Conservation (phyloP, 2,888 invertebrate species). For the Parthenolecanium corni region DNA sequence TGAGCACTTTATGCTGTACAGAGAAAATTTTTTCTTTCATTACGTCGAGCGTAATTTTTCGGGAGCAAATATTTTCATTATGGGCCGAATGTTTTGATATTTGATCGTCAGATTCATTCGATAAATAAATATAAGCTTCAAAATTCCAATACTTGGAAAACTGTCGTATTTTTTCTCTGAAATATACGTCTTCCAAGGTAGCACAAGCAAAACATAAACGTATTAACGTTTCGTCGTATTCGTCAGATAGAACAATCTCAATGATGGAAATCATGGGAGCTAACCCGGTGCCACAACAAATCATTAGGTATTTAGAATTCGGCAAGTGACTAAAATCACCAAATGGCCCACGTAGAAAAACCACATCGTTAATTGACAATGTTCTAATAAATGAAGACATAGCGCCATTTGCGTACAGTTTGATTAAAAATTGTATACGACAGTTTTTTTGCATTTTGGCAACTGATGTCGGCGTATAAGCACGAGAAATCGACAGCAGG, state of each 20-base stretch:
- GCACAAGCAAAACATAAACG: conserved; percentile 52
- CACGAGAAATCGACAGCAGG: conserved; percentile 39
- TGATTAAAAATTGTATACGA: conserved; percentile 50
- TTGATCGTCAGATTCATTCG: conserved; percentile 10
- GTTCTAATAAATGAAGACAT: conserved; percentile 46
- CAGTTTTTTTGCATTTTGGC: conserved; percentile 32
- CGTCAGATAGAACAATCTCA: conserved; percentile 49
- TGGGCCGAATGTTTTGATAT: neutral
- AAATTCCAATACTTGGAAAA: conserved; percentile 63
- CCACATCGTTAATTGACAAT: conserved; percentile 40
- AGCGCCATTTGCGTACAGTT: conserved; percentile 46
- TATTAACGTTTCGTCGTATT: conserved; percentile 53
- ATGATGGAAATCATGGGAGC: conserved; percentile 57
- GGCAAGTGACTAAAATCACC: conserved; percentile 45
- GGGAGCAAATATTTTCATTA: conserved; percentile 6
- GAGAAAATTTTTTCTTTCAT: neutral
- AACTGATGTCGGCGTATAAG: conserved; percentile 45
- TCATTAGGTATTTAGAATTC: conserved; percentile 42
- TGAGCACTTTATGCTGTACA: neutral
- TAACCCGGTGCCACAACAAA: conserved; percentile 65
- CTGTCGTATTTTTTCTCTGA: conserved; percentile 49
- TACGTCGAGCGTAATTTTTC: neutral
- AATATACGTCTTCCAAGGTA: conserved; percentile 46
- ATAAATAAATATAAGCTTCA: conserved; percentile 45
- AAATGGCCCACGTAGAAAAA: conserved; percentile 63